phyloP scores from a whole-genome alignment of 2,113 vertebrate genomes.

The Phocoena phocoena region DNA sequence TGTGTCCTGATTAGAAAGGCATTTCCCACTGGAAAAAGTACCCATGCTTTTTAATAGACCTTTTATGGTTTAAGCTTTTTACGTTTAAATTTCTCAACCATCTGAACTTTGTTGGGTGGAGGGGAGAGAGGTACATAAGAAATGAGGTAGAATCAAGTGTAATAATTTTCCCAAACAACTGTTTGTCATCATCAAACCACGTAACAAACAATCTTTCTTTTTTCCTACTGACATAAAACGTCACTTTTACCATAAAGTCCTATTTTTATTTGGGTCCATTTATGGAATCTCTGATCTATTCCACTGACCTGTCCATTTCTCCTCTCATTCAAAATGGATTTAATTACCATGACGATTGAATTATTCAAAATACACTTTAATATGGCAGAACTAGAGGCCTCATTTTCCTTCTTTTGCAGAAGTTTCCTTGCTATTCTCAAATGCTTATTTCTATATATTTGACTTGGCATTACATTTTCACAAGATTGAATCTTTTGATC shows the following conservation, averaged over 20 bases:
- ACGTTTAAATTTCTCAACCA: background rate
- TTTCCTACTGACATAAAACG: background rate
- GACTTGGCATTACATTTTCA: background rate
- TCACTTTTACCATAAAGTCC: background rate
- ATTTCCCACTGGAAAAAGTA: background rate
- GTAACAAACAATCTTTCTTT: background rate
- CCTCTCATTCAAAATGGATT: background rate
- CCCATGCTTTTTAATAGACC: background rate
- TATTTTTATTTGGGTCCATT: background rate
- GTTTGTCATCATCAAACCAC: background rate
- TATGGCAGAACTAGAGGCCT: background rate
- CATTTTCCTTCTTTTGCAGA: background rate
- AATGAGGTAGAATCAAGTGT: background rate
- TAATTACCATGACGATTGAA: background rate
- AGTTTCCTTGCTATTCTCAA: background rate
- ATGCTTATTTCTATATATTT: background rate
- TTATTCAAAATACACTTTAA: background rate
- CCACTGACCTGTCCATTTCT: background rate
- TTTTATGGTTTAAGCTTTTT: background rate
- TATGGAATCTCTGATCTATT: background rate
- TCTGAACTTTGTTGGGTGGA: background rate
- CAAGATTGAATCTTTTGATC: background rate
- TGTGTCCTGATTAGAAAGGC: background rate
- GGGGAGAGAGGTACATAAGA: background rate
- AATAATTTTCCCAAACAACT: background rate